Evolutionary conservation across 2,797 vertebrate species (phyloP).

Genomic region (Cichlasoma orientale): DNA sequence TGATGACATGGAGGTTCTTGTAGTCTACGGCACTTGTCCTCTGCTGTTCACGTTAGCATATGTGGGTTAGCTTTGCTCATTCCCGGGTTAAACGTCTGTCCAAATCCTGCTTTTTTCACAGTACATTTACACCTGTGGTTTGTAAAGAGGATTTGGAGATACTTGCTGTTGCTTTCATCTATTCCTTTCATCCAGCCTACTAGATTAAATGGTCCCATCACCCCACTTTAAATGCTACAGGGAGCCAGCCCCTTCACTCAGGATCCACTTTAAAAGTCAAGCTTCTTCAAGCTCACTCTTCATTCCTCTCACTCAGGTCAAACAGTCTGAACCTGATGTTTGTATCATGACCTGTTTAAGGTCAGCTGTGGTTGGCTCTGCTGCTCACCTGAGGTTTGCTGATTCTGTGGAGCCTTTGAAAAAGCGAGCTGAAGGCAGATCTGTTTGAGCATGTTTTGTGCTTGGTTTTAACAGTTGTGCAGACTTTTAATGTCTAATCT

Average conservation of each 20-base stretch:
- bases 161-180: too few species aligned
- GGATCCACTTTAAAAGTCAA: background rate
- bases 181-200: accelerated
- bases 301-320: accelerated
- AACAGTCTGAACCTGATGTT: background rate
- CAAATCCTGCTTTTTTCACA: too few species aligned
- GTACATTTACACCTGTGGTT: too few species aligned
- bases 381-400: background rate
- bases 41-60: too few species aligned
- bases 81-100: too few species aligned
- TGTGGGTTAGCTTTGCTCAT: too few species aligned
- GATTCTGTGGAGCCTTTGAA: accelerated
- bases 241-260: background rate
- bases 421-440: background rate
- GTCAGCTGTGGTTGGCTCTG: background rate
- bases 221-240: background rate
- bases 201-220: accelerated
- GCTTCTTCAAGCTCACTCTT: accelerated
- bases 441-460: background rate
- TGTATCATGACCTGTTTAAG: background rate
- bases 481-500: background rate
- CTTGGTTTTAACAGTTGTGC: background rate
- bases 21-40: too few species aligned
- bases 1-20: too few species aligned
- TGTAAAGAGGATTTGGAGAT: too few species aligned